Base-by-base conservation (phyloP, 2,888 invertebrate species). In the Scelioninae gen. 1 region DNA sequence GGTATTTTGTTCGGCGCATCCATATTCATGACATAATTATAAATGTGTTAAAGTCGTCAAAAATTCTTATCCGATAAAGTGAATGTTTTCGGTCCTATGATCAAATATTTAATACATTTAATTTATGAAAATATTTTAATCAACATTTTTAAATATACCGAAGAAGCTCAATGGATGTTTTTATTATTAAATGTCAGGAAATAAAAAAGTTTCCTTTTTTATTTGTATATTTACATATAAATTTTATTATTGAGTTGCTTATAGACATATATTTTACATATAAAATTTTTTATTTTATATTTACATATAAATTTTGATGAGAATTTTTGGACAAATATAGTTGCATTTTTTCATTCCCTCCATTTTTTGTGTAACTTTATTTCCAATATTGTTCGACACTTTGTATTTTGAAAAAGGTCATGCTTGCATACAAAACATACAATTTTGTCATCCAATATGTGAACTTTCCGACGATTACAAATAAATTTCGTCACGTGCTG, bases 21-120 rank as follows among this genome's bases (percentile, higher is more conserved):
- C 77, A 77, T 77, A 77, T 77, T 77, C 77, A 77, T 77, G 69
- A 63, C 29, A 69, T n/a, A n/a, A n/a, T 69, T 47, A 69, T 31
- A 63, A 45, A 62, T 63, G 69, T 69, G 69, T 13, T 62, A 56
- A 75, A 58, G 34, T 56, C 31, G 58, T 71, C 71, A 13, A 66
- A 63, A 68, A 53, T 31, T 53, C 31, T 53, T 53, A n/a, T 47
- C 10, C 55, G 38, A 63, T 56, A 63, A 62, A 74, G 47, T 56
- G 53, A 31, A 72, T 47, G 56, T 31, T 75, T 63, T 65, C 11
- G 16, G 32, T 6, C n/a, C 29, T 23, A 34, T 43, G n/a, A 63
- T 72, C 15, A 53, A 63, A 55, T 47, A 47, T 63, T 63, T 74
- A 63, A 63, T 63, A 55, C 38, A 63, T 38, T 63, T 55, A 63